phyloP scores from a whole-genome alignment of 2,797 vertebrate species.

The Hafferia zeledoni region DNA sequence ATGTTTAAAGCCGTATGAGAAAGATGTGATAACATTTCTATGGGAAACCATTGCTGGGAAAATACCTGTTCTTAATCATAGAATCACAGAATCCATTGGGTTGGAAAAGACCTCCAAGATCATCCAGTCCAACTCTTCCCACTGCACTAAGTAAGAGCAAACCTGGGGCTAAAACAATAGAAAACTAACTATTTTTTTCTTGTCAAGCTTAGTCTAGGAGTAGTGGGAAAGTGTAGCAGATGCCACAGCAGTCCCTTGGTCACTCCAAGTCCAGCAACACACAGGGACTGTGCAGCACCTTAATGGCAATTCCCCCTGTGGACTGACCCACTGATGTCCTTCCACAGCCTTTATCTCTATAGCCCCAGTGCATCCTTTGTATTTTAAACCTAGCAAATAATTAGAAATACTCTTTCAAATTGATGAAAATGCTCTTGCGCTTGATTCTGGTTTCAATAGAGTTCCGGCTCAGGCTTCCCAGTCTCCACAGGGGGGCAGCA shows the following conservation, averaged over 20 bases:
- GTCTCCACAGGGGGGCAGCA: slow-evolving; percentile 72
- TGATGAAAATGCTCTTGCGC: background rate
- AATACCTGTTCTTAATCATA: background rate
- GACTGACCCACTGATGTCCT: background rate
- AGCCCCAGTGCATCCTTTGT: background rate
- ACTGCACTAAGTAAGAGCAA: background rate
- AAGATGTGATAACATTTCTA: background rate
- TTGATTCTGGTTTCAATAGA: background rate
- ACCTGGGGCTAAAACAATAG: background rate
- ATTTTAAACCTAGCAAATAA: background rate
- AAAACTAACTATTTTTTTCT: background rate
- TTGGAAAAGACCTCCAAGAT: too few relatives aligned
- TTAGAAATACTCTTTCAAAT: background rate
- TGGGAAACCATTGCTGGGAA: background rate
- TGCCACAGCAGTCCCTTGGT: background rate
- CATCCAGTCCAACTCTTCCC: background rate
- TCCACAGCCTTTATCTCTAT: background rate
- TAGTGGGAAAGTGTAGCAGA: background rate
- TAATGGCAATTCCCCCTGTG: background rate
- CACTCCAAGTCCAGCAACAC: background rate
- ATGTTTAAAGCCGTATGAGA: background rate
- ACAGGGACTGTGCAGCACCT: background rate
- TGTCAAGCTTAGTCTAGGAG: background rate
- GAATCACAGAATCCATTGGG: too few relatives aligned
- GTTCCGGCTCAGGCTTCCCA: background rate